Conservation (phyloP, 2,797 vertebrate species). For the Sebastes trivittatus region DNA sequence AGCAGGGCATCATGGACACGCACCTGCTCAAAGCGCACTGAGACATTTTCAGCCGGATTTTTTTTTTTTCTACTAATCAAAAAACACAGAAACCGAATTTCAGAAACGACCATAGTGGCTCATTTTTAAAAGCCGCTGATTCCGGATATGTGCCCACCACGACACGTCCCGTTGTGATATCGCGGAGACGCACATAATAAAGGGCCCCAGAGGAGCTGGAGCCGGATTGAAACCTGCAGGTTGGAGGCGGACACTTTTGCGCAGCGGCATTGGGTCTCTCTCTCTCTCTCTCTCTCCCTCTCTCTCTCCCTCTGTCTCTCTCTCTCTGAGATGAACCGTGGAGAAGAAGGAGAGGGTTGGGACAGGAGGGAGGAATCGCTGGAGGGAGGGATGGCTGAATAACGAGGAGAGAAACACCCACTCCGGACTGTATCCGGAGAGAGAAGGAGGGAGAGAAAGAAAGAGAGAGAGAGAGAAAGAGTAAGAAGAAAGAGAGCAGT, state of each 20-base stretch:
- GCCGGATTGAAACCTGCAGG: constrained; percentile 38
- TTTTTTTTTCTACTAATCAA: constrained; percentile 1
- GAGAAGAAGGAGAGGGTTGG: constrained; percentile 57
- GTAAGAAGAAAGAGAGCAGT: constrained; percentile 30
- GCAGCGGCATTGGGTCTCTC: constrained; percentile 43
- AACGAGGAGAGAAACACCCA: constrained; percentile 79
- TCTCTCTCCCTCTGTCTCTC: constrained; percentile 17
- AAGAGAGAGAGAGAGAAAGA: constrained; percentile 27
- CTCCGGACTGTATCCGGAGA: constrained; percentile 70
- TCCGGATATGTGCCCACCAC: constrained; percentile 16
- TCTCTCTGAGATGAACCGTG: constrained; percentile 32
- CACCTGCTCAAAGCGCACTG: constrained; percentile 67
- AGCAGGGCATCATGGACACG: background rate
- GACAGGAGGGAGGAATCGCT: constrained; percentile 72
- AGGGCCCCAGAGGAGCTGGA: constrained; percentile 31
- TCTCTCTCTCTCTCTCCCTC: constrained; percentile 1
- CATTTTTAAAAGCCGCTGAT: constrained; percentile 20
- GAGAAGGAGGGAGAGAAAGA: constrained; percentile 58
- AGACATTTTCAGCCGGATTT: constrained; percentile 23
- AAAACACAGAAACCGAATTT: background rate
- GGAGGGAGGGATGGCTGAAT: constrained; percentile 78
- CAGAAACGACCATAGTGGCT: constrained; percentile 4
- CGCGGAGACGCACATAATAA: constrained; percentile 20
- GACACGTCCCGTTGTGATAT: constrained; percentile 23
- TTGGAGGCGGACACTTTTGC: constrained; percentile 44